A percentile compares a stretch with the other conserved stretches of the same genome.
These are phyloP conservation scores for Apocrypta bakeri DNA, from an alignment of 1,140 invertebrate species.

Conservation along the genomic window DNA sequence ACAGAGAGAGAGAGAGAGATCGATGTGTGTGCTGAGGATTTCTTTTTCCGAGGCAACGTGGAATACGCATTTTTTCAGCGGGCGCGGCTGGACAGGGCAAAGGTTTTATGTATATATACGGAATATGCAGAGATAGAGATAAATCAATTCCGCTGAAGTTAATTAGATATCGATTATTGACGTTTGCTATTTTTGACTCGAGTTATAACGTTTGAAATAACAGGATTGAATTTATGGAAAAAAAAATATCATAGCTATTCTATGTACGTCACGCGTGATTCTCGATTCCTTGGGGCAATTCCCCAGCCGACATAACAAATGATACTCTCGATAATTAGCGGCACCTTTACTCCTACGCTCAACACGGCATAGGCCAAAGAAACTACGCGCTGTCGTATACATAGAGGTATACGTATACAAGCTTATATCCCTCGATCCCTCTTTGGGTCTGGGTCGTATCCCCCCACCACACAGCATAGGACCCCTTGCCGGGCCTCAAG, in stretches of 20 bases:
- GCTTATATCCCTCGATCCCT: neutral
- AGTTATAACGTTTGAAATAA: neutral
- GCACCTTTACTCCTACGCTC: slow-evolving; percentile 42
- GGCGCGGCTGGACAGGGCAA: too few relatives aligned
- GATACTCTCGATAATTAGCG: slow-evolving; percentile 55
- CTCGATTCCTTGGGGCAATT: too few relatives aligned
- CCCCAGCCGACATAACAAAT: slow-evolving; percentile 50
- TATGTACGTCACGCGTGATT: neutral
- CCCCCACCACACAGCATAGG: neutral
- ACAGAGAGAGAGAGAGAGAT: too few relatives aligned
- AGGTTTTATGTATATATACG: neutral
- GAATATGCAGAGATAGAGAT: neutral
- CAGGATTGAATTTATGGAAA: neutral
- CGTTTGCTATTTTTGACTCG: neutral
- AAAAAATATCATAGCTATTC: slow-evolving; percentile 1
- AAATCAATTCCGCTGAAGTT: slow-evolving; percentile 13
- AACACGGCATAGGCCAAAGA: neutral
- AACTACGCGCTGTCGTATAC: neutral
- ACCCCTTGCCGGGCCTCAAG: neutral
- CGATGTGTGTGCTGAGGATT: neutral
- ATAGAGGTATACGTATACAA: neutral
- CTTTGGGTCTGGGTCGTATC: neutral
- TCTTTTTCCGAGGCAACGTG: neutral
- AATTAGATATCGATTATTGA: slow-evolving; percentile 34
- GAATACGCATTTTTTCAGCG: slow-evolving; percentile 18